Evolutionary conservation across 2,888 invertebrate genomes (phyloP), one percentile per base, ranked within the genome.

Genomic region (Ctena decussata): DNA sequence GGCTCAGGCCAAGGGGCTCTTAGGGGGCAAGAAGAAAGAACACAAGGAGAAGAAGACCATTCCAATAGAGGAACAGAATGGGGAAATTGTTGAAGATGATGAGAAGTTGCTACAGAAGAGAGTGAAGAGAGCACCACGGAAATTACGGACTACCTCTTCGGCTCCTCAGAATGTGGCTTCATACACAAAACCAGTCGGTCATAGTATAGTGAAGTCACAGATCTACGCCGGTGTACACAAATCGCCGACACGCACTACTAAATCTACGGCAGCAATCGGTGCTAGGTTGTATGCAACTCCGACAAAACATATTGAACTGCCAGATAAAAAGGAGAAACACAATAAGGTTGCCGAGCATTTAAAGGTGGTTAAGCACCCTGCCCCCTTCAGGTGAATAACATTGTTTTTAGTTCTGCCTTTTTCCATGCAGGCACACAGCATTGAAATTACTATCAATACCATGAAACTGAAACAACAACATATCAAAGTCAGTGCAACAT

Each of bases 351-450:
- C 93, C 0, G 94, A 93, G 65, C 92, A 94, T 75, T 77, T 87
- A 12, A 92, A 92, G 81, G 92, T 94, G 24, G 90, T 94, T 27
- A 93, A 93, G 74, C 94, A 94, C 77, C 94, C 94, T 0, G 92
- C 91, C 44, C 94, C 94, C 3, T 94, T 94, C 91, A 92, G 94
- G 90, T 95, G 93, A 94, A 89, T 89, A 84, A n/a, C n/a, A n/a
- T 83, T 72, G 32, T 30, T 0, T 41, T 53, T 39, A 32, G 30
- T 39, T 32, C 2, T 27, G 37, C 39, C 53, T 11, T 41, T 41
- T 41, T 41, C n/a, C n/a, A n/a, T n/a, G n/a, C n/a, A n/a, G n/a
- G n/a, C n/a, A n/a, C n/a, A n/a, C n/a, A n/a, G n/a, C n/a, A n/a
- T n/a, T n/a, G n/a, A n/a, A n/a, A n/a, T n/a, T n/a, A n/a, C n/a